Conservation (phyloP, 2,113 vertebrate species). For the Pygoscelis antarcticus region DNA sequence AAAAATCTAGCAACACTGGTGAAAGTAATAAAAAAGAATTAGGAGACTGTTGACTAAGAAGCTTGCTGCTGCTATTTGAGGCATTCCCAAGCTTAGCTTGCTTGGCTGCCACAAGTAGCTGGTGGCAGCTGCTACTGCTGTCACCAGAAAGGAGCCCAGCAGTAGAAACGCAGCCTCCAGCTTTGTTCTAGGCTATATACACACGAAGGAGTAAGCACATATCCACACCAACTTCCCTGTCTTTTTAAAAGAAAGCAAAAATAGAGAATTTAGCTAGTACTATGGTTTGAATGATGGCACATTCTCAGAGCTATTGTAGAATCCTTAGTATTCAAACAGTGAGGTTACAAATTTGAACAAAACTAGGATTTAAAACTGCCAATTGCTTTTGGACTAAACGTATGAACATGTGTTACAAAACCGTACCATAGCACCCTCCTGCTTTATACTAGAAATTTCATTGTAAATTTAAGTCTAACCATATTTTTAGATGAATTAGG, state of each 20-base stretch:
- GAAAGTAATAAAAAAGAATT: neutral
- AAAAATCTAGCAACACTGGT: neutral
- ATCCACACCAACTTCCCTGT: neutral
- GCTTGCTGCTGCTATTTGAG: neutral
- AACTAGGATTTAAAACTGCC: neutral
- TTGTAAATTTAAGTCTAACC: neutral
- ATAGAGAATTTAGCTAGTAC: accelerated
- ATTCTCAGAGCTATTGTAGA: neutral
- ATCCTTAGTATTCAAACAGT: neutral
- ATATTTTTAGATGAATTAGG: neutral
- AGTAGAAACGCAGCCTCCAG: neutral
- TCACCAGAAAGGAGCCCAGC: neutral
- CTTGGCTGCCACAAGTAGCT: neutral
- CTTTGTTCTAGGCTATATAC: neutral
- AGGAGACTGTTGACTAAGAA: neutral
- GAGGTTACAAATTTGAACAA: neutral
- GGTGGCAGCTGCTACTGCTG: neutral
- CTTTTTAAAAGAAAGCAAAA: neutral
- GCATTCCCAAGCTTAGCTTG: neutral
- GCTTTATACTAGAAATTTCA: neutral
- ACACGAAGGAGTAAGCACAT: neutral
- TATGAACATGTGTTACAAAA: neutral
- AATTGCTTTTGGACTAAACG: neutral
- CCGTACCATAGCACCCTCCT: neutral
- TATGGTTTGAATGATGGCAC: neutral